Evolutionary conservation across 2,113 vertebrate genomes (phyloP).

Genomic region (Peromyscus leucopus): DNA sequence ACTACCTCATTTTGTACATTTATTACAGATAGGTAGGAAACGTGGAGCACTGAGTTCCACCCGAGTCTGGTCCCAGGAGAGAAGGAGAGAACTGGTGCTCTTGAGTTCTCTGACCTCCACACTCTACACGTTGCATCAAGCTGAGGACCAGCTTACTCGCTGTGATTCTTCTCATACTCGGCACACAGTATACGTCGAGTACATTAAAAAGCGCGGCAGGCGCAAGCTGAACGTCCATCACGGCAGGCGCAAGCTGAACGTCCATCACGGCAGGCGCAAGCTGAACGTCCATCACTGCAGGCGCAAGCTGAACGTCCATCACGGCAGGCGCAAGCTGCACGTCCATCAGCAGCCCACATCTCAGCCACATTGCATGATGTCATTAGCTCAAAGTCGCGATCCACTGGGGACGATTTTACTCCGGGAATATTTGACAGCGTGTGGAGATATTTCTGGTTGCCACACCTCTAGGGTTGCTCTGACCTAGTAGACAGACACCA

Average conservation of each 20-base stretch:
- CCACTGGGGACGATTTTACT: neutral
- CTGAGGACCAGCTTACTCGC: neutral
- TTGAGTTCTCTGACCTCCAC: neutral
- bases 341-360: neutral
- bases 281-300: neutral
- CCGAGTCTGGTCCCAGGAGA: neutral
- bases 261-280: slow-evolving; percentile 2
- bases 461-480: neutral
- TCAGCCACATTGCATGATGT: neutral
- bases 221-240: neutral
- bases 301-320: neutral
- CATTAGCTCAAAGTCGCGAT: neutral
- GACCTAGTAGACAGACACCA: neutral
- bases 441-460: neutral
- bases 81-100: neutral
- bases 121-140: neutral
- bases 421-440: neutral
- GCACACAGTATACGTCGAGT: neutral
- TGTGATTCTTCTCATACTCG: neutral
- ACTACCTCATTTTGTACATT: neutral
- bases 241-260: neutral
- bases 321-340: neutral
- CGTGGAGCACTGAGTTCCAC: neutral
- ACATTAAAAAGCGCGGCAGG: neutral
- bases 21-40: neutral